phyloP scores from a whole-genome alignment of 1,140 invertebrate species.

The Lepidotrigona ventralis region DNA sequence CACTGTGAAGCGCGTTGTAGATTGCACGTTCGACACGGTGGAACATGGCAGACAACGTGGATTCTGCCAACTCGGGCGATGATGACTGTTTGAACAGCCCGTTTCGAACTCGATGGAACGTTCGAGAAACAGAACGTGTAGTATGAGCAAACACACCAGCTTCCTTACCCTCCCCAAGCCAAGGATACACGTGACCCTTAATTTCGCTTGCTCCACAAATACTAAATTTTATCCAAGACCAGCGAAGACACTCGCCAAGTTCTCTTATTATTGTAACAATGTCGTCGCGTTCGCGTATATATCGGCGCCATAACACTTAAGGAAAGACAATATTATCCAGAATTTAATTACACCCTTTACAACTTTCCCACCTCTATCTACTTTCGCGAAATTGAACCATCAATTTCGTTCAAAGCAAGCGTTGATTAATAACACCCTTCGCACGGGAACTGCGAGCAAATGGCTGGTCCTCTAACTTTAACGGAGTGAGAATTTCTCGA shows the following conservation, averaged over 20 bases:
- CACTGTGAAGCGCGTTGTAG: background rate
- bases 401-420: background rate
- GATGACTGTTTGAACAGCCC: slow-evolving; percentile 14
- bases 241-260: background rate
- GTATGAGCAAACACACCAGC: background rate
- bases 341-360: background rate
- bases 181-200: slow-evolving; percentile 5
- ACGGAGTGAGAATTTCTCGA: background rate
- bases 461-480: background rate
- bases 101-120: slow-evolving; percentile 6
- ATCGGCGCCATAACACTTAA: background rate
- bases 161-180: background rate
- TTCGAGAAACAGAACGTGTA: slow-evolving; percentile 16
- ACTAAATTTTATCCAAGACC: background rate
- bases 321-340: background rate
- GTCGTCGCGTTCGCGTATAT: background rate
- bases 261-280: background rate
- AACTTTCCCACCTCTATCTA: background rate
- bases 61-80: background rate
- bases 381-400: background rate
- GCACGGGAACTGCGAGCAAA: background rate
- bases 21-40: background rate
- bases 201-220: slow-evolving; percentile 20
- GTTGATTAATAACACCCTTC: slow-evolving; percentile 5
- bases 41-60: background rate